These are phyloP conservation scores for Sula dactylatra DNA, from an alignment of 2,113 vertebrate species.

Conservation along the genomic window DNA sequence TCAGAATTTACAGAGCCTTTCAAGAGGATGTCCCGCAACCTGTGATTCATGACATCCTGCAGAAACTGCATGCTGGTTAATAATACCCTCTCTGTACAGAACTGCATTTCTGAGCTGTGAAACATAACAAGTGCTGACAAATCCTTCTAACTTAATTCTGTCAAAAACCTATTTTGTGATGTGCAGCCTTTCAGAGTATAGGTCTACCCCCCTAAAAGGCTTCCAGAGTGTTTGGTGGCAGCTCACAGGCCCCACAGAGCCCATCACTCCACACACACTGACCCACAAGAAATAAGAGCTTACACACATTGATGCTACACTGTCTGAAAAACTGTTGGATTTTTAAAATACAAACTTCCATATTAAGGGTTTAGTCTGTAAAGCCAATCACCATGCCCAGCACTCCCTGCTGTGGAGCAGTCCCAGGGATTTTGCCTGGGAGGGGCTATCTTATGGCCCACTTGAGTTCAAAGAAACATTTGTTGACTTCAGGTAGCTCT, in stretches of 20 bases:
- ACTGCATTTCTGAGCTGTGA: neutral
- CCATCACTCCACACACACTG: neutral
- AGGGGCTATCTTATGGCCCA: neutral
- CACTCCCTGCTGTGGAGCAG: neutral
- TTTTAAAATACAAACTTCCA: neutral
- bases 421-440: neutral
- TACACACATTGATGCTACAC: neutral
- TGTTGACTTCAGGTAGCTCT: neutral
- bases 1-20: slow-evolving; percentile 40
- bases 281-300: neutral
- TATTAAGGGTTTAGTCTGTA: neutral
- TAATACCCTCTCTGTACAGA: neutral
- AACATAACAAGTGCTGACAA: neutral
- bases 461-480: neutral
- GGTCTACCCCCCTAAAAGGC: neutral
- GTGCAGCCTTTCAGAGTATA: neutral
- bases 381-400: neutral
- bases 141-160: neutral
- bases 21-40: neutral
- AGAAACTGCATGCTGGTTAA: neutral
- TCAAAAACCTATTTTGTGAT: neutral
- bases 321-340: neutral
- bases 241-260: neutral
- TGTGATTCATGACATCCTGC: slow-evolving; percentile 51
- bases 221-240: neutral